A percentile compares a stretch with the other conserved stretches of the same genome.
Evolutionary conservation across 2,113 vertebrate genomes (phyloP).

Genomic region (Chascanopsetta lugubris): DNA sequence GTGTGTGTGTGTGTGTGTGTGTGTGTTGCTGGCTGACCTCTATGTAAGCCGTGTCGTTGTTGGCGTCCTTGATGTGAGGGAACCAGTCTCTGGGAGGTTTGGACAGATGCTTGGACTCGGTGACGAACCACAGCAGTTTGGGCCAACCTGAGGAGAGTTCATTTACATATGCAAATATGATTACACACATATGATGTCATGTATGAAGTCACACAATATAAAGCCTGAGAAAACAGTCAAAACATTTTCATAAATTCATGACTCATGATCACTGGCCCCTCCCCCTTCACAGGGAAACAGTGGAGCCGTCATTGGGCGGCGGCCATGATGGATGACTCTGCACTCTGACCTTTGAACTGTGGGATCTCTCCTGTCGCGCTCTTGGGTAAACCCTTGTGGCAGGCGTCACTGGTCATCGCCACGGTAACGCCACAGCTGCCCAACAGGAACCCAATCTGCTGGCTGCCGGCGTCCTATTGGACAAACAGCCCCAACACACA

Average conservation of each 20-base stretch:
- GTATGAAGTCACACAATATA: too few relatives aligned
- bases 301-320: constrained; percentile 1
- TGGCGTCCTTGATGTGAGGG: constrained; percentile 98
- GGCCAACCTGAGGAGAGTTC: constrained; percentile 89
- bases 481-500: not conserved
- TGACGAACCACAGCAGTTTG: constrained; percentile 97
- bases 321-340: constrained; percentile 30
- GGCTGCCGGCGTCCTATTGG: constrained; percentile 94
- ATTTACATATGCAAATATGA: too few relatives aligned
- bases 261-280: not conserved
- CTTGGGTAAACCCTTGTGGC: constrained; percentile 97
- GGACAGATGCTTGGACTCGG: constrained; percentile 97
- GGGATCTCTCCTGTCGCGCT: constrained; percentile 97
- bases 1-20: constrained; percentile 4
- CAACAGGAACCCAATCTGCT: constrained; percentile 98
- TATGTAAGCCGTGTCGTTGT: constrained; percentile 98
- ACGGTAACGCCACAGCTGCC: constrained; percentile 98
- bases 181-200: too few relatives aligned
- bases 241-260: too few relatives aligned
- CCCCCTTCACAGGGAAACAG: constrained; percentile 12
- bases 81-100: constrained; percentile 98
- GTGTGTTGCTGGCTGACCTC: constrained; percentile 81
- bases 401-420: constrained; percentile 97
- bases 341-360: constrained; percentile 90
- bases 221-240: too few relatives aligned